Evolutionary conservation across 2,797 vertebrate genomes (phyloP).

Genomic region (Dermochelys coriacea): DNA sequence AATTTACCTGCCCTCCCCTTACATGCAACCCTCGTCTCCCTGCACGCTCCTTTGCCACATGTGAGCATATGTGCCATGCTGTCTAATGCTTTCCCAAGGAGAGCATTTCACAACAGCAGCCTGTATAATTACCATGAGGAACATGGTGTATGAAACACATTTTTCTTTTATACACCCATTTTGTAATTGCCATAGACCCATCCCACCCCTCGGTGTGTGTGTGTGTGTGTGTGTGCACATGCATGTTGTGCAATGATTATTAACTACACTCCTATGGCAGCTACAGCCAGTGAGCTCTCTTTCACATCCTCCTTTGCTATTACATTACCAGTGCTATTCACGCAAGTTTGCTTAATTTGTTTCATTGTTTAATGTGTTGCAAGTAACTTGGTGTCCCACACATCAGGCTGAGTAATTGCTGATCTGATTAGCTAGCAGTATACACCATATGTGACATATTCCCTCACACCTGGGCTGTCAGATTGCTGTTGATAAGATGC

Average conservation of each 20-base stretch:
- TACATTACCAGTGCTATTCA: neutral
- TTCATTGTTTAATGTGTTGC: conserved; percentile 17
- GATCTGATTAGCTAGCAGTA: conserved; percentile 9
- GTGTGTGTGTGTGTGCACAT: neutral
- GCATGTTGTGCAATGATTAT: neutral
- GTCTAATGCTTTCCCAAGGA: neutral
- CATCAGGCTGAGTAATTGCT: neutral
- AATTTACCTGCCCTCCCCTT: neutral
- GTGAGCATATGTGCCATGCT: fast-evolving
- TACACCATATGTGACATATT: neutral
- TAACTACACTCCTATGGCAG: neutral
- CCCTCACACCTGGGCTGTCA: conserved; percentile 87
- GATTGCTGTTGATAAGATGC: conserved; percentile 69
- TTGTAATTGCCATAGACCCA: neutral
- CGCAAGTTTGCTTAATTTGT: neutral
- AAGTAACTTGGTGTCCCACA: conserved; percentile 1
- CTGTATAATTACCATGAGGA: conserved; percentile 17
- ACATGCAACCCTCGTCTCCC: neutral
- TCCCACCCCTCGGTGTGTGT: neutral
- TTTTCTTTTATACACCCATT: conserved; percentile 35
- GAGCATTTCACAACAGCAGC: neutral
- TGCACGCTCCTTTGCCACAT: neutral
- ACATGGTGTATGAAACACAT: neutral
- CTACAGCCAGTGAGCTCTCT: neutral
- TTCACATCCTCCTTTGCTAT: neutral